These are phyloP conservation scores for Tyto alba DNA, from an alignment of 2,113 vertebrate genomes.

Conservation along the genomic window DNA sequence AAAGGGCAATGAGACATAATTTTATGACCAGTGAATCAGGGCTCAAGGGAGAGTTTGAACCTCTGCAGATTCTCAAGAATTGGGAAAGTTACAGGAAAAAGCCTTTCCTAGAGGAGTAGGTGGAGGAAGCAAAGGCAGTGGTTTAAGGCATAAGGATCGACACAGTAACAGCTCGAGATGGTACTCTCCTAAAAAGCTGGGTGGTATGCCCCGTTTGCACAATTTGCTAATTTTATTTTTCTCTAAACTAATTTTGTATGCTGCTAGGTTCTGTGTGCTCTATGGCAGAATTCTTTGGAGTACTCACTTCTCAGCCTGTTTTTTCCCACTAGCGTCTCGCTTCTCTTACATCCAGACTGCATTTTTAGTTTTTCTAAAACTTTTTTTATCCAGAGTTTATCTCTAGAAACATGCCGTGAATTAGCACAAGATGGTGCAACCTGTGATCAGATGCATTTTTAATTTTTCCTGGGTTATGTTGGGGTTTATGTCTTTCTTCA, in stretches of 20 bases:
- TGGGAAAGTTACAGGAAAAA: background rate
- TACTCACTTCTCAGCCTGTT: background rate
- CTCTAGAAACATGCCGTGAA: background rate
- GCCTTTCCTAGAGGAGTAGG: background rate
- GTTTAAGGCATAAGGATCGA: background rate
- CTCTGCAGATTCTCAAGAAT: background rate
- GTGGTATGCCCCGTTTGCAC: background rate
- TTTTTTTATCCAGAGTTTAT: background rate
- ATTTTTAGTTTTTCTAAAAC: background rate
- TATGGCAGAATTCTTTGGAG: background rate
- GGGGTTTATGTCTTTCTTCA: background rate
- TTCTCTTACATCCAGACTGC: background rate
- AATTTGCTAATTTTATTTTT: background rate
- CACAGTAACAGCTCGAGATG: background rate
- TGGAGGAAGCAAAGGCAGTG: background rate
- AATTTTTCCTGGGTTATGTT: background rate
- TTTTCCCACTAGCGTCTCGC: background rate
- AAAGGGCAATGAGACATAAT: background rate
- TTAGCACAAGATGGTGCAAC: background rate
- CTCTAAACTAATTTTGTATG: background rate
- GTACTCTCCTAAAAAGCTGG: background rate
- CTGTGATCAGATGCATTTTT: background rate
- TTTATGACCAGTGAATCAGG: background rate
- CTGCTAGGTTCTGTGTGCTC: background rate
- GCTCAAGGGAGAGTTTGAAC: background rate